Conservation (phyloP, 2,113 vertebrate species). For the Chloropsis cyanopogon region DNA sequence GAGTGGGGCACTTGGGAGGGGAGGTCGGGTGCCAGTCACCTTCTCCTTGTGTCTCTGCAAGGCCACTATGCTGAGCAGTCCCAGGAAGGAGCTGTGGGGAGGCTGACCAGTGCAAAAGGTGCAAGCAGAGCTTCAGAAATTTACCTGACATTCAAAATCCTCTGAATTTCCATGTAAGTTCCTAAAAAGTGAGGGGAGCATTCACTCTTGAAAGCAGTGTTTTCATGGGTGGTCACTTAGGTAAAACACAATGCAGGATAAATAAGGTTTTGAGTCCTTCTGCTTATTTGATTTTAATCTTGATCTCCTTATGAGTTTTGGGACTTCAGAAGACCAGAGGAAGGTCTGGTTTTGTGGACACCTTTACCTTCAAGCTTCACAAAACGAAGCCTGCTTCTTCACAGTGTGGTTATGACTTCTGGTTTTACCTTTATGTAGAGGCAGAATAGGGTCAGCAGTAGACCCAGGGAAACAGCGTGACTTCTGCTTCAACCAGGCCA, state of each 20-base stretch:
- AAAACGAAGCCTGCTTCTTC: not conserved
- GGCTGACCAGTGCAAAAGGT: not conserved
- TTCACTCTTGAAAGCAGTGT: not conserved
- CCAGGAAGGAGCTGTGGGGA: fast-evolving
- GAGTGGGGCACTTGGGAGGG: not conserved
- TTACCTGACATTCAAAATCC: not conserved
- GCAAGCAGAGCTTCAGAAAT: not conserved
- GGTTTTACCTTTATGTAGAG: not conserved
- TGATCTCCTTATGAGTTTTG: not conserved
- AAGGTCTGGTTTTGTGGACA: not conserved
- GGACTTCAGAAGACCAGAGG: not conserved
- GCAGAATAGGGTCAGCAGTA: not conserved
- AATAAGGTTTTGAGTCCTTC: not conserved
- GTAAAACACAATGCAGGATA: not conserved
- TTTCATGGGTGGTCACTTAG: fast-evolving
- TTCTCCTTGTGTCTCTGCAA: not conserved
- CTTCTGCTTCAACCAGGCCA: not conserved
- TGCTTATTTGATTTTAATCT: not conserved
- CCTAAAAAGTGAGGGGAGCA: not conserved
- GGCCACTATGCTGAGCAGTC: not conserved
- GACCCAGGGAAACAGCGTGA: fast-evolving
- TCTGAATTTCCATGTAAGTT: not conserved
- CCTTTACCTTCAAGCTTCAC: not conserved
- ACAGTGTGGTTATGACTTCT: not conserved
- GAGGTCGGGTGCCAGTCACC: fast-evolving